Evolutionary conservation across 2,113 vertebrate species (phyloP).

Genomic region (Gasterosteus nipponicus): DNA sequence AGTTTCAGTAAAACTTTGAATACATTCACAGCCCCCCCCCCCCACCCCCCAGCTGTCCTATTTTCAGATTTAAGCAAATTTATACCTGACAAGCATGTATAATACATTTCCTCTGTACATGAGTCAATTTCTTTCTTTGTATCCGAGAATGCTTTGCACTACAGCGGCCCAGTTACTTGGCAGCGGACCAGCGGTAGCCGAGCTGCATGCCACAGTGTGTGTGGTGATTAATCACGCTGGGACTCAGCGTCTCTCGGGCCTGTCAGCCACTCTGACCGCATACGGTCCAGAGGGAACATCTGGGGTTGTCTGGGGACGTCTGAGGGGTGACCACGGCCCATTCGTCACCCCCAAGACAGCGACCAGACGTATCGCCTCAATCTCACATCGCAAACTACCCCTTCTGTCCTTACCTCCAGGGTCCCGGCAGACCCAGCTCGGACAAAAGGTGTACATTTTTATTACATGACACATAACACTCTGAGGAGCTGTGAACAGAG

Average conservation of each 20-base stretch:
- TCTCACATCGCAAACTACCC: constrained; percentile 37
- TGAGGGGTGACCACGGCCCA: constrained; percentile 47
- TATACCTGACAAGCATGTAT: too few relatives aligned
- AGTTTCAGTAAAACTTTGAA: too few relatives aligned
- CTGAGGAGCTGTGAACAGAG: constrained; percentile 65
- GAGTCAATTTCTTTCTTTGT: constrained; percentile 25
- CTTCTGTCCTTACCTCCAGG: constrained; percentile 19
- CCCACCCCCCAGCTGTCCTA: too few relatives aligned
- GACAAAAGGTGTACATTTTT: constrained; percentile 63
- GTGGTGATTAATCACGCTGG: constrained; percentile 80
- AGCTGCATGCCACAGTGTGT: constrained; percentile 53
- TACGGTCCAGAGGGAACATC: constrained; percentile 71
- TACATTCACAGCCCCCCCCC: too few relatives aligned
- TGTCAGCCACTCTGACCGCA: constrained; percentile 65
- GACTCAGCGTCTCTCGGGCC: constrained; percentile 72
- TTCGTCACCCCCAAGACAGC: constrained; percentile 69
- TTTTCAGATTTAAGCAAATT: too few relatives aligned
- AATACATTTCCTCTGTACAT: not conserved
- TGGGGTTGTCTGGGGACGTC: constrained; percentile 68
- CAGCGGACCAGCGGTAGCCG: constrained; percentile 37
- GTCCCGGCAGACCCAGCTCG: constrained; percentile 60
- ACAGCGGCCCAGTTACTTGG: constrained; percentile 34
- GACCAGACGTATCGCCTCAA: constrained; percentile 65
- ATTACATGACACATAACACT: constrained; percentile 72
- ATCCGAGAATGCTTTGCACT: constrained; percentile 24